Percentiles rank a stretch among this genome's conserved stretches.
These are phyloP conservation scores for Pangasius larnaudii DNA, from an alignment of 2,797 vertebrate species.

Conservation along the genomic window DNA sequence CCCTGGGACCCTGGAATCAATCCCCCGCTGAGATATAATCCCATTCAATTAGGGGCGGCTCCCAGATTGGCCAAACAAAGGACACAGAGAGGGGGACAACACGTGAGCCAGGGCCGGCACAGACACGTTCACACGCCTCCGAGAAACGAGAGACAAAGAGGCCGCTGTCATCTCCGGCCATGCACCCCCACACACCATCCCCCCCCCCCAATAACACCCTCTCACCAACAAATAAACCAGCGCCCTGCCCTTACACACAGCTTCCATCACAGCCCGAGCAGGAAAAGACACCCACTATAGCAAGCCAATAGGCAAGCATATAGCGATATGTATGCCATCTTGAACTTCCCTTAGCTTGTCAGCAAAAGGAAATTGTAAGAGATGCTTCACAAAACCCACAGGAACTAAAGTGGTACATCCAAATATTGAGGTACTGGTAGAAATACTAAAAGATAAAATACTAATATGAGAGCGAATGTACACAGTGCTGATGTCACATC, in stretches of 20 bases:
- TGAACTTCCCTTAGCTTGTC: neutral
- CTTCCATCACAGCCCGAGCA: conserved; percentile 20
- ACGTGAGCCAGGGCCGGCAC: conserved; percentile 59
- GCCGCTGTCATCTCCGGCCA: conserved; percentile 62
- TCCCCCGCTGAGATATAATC: conserved; percentile 64
- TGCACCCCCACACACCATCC: conserved; percentile 44
- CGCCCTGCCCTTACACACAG: conserved; percentile 16
- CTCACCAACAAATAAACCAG: conserved; percentile 46
- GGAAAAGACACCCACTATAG: conserved; percentile 39
- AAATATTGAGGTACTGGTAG: neutral
- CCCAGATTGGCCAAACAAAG: conserved; percentile 66
- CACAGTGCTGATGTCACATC: neutral
- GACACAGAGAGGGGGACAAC: conserved; percentile 53
- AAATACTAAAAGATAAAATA: neutral
- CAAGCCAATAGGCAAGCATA: conserved; percentile 48
- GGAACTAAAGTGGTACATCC: neutral
- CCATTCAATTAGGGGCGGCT: conserved; percentile 66
- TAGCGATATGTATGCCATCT: neutral
- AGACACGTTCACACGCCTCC: conserved; percentile 66
- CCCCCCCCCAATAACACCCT: conserved; percentile 36
- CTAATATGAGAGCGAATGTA: neutral
- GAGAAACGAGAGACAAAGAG: conserved; percentile 63
- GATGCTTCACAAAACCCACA: neutral
- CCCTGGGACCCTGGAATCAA: conserved; percentile 61
- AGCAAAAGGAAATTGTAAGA: neutral